Percentiles rank a stretch among this genome's conserved stretches.
Evolutionary conservation across 2,888 invertebrate species (phyloP).

Genomic region (Neocrepidodera transversa): DNA sequence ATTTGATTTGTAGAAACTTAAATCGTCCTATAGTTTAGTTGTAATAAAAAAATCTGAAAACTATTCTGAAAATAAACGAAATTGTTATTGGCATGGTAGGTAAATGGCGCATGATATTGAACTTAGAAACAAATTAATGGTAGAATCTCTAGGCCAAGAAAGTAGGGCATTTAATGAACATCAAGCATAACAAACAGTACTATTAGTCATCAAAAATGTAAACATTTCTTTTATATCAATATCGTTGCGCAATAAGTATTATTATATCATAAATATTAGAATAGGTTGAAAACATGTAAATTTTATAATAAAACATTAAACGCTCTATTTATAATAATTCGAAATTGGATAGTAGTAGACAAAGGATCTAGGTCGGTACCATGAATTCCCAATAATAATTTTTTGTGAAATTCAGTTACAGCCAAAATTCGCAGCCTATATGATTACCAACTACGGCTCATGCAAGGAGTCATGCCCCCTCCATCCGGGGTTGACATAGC

Average conservation of each 20-base stretch:
- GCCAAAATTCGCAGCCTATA: slow-evolving; percentile 97
- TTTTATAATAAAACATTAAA: too few relatives aligned
- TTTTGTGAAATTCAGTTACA: slow-evolving; percentile 73
- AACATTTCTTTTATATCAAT: too few relatives aligned
- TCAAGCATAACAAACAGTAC: neutral
- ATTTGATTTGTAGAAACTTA: neutral
- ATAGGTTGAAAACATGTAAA: too few relatives aligned
- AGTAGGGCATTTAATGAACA: slow-evolving; percentile 6
- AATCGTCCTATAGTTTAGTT: neutral
- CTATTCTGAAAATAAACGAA: slow-evolving; percentile 1
- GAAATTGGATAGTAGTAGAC: neutral
- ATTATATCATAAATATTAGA: too few relatives aligned
- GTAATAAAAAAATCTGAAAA: neutral
- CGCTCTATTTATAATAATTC: neutral
- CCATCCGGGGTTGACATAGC: slow-evolving; percentile 97
- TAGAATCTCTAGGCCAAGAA: slow-evolving; percentile 5
- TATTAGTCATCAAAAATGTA: too few relatives aligned
- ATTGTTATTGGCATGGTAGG: slow-evolving; percentile 22
- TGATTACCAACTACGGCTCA: slow-evolving; percentile 92
- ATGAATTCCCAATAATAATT: slow-evolving; percentile 9
- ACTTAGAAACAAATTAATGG: neutral
- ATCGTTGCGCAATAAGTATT: too few relatives aligned
- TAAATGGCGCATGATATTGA: slow-evolving; percentile 24
- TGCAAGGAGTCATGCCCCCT: slow-evolving; percentile 88
- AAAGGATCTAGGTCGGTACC: slow-evolving; percentile 36